These are phyloP conservation scores for Enteromius afrohamiltoni DNA, from an alignment of 2,797 vertebrate species.

Conservation along the genomic window DNA sequence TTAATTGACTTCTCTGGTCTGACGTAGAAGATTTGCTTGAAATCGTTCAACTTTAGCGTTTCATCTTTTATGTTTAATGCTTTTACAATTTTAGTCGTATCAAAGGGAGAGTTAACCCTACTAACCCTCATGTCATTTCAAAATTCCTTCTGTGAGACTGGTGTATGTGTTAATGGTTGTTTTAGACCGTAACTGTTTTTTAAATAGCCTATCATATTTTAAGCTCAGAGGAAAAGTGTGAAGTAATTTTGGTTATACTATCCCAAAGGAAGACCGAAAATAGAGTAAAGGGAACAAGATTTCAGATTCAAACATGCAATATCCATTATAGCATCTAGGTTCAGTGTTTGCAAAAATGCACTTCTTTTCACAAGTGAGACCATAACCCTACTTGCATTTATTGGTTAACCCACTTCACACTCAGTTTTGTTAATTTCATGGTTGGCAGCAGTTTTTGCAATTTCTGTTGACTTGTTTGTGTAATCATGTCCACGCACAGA, in stretches of 20 bases:
- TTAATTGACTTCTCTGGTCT: background rate
- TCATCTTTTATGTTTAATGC: background rate
- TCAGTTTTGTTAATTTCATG: constrained; percentile 9
- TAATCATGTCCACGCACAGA: constrained; percentile 20
- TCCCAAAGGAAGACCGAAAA: background rate
- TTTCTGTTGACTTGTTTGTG: constrained; percentile 5
- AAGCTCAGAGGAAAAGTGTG: no score
- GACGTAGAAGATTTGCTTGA: background rate
- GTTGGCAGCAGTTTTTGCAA: constrained; percentile 5
- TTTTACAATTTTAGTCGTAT: background rate
- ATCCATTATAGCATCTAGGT: background rate
- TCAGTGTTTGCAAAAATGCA: background rate
- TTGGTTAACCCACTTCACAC: background rate
- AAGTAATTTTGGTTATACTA: no score
- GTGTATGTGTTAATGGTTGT: background rate
- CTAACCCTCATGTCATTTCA: background rate
- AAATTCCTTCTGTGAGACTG: background rate
- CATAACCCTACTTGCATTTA: background rate
- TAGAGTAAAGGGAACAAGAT: background rate
- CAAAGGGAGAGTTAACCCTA: background rate
- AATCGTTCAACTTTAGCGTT: background rate
- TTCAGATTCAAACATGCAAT: background rate
- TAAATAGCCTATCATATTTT: background rate
- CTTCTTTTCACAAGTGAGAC: background rate
- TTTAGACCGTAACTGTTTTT: background rate